Evolutionary conservation across 2,113 vertebrate species (phyloP).

Genomic region (Nanorana parkeri): DNA sequence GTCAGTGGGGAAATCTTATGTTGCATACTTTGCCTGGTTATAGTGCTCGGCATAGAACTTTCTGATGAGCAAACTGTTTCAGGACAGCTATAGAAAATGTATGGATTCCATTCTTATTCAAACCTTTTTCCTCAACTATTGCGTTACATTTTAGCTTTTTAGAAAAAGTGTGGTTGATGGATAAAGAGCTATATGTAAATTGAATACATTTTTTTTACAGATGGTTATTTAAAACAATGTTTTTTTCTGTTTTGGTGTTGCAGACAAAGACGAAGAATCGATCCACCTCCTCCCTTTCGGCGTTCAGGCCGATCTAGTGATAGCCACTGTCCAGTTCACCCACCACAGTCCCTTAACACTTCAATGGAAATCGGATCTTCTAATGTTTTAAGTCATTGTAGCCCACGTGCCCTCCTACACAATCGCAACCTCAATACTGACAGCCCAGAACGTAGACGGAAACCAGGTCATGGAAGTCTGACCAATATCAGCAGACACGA

Average conservation of each 20-base stretch:
- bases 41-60: too few relatives aligned
- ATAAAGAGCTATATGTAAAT: too few relatives aligned
- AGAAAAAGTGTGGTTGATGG: too few relatives aligned
- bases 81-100: too few relatives aligned
- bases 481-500: conserved; percentile 94
- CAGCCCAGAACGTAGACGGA: conserved; percentile 88
- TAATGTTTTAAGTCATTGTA: conserved; percentile 79
- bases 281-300: conserved; percentile 82
- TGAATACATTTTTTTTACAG: not conserved
- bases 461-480: conserved; percentile 88
- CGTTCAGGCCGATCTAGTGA: conserved; percentile 89
- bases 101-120: too few relatives aligned
- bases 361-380: conserved; percentile 85
- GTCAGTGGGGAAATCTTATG: too few relatives aligned
- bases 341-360: conserved; percentile 80
- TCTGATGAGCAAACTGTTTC: too few relatives aligned
- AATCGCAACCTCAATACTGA: conserved; percentile 81
- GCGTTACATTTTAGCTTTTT: too few relatives aligned
- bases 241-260: conserved; percentile 51
- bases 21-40: too few relatives aligned
- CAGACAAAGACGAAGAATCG: conserved; percentile 90
- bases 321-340: conserved; percentile 85
- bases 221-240: not conserved
- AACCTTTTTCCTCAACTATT: too few relatives aligned
- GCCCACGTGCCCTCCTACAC: conserved; percentile 85